Base-by-base conservation (phyloP, 1,140 invertebrate genomes). In the Drosophila parabipectinata region DNA sequence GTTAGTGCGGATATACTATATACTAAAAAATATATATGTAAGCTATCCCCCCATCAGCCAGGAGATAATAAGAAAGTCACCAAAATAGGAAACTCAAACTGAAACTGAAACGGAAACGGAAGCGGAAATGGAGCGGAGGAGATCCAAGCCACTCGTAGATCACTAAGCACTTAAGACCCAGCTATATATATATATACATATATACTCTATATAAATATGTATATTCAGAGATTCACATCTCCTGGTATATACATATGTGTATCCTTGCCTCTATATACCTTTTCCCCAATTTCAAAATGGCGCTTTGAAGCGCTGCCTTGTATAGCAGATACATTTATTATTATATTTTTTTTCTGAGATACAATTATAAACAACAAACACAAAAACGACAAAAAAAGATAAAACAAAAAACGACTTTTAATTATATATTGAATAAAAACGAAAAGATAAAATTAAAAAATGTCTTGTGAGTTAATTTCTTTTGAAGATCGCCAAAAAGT, bases 71-170 rank as follows among this genome's bases (percentile, higher is more conserved):
- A 41, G n/a, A 18, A 81, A 82, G 79, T 82, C 80, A 84, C 61
- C 72, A 52, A 72, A 76, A 75, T 41, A 41, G 37, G 62, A 75
- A 37, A 45, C 15, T n/a, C n/a, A 32, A 9, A 18, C 54, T 32
- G 56, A 63, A 41, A 9, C n/a, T 8, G 37, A 39, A 76, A 75
- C 34, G 37, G 59, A 75, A 37, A 34, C 18, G 53, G 67, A 45
- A 68, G 26, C 37, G 44, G 15, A 54, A 48, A 28, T 34, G 18
- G 24, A 61, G 45, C 47, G 32, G 32, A 72, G 47, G 44, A 66
- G 72, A 80, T 57, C 59, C 61, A 66, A 79, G 76, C 78, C 77
- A 77, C 68, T 75, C 77, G 45, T 87, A 85, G 81, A 82, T 26
- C 57, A 50, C 61, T 87, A 85, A 85, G 81, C 53, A 66, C 50